phyloP scores from a whole-genome alignment of 2,888 invertebrate genomes.

The Dryocosmus kuriphilus region DNA sequence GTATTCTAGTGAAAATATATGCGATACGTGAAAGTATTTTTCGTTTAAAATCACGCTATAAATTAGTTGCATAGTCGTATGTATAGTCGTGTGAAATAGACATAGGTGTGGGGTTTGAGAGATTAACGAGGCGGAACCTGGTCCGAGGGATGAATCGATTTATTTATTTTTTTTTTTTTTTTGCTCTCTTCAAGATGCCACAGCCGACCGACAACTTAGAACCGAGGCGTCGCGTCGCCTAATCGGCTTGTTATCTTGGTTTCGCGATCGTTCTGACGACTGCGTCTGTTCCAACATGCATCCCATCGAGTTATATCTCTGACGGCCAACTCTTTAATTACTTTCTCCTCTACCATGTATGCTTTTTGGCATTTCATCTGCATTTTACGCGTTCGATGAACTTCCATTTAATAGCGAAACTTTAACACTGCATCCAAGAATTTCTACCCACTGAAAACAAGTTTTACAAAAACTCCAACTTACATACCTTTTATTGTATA shows the following conservation, averaged over 20 bases:
- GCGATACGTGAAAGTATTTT: background rate
- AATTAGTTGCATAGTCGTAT: background rate
- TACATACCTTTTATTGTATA: background rate
- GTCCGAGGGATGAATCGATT: slow-evolving; percentile 42
- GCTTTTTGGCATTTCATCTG: slow-evolving; percentile 39
- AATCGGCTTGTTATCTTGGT: slow-evolving; percentile 60
- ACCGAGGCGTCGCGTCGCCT: slow-evolving; percentile 40
- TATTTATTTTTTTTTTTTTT: slow-evolving; percentile 44
- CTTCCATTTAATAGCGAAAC: background rate
- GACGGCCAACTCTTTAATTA: slow-evolving; percentile 62
- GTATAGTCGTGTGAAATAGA: slow-evolving; percentile 52
- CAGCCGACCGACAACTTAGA: slow-evolving; percentile 44
- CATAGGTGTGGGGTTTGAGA: slow-evolving; percentile 45
- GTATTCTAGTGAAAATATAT: background rate
- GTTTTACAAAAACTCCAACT: background rate
- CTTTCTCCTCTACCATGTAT: slow-evolving; percentile 51
- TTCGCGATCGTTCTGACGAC: slow-evolving; percentile 61
- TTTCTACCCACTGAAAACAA: background rate
- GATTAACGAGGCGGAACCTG: slow-evolving; percentile 58
- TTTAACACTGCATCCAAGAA: background rate
- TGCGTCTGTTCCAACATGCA: slow-evolving; percentile 57
- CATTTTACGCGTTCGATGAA: background rate
- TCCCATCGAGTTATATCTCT: slow-evolving; percentile 55
- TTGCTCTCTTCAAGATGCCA: slow-evolving; percentile 42
- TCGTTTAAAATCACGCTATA: background rate